These are phyloP conservation scores for Phrynosoma blainvillii DNA, from an alignment of 2,113 vertebrate species.

Conservation along the genomic window DNA sequence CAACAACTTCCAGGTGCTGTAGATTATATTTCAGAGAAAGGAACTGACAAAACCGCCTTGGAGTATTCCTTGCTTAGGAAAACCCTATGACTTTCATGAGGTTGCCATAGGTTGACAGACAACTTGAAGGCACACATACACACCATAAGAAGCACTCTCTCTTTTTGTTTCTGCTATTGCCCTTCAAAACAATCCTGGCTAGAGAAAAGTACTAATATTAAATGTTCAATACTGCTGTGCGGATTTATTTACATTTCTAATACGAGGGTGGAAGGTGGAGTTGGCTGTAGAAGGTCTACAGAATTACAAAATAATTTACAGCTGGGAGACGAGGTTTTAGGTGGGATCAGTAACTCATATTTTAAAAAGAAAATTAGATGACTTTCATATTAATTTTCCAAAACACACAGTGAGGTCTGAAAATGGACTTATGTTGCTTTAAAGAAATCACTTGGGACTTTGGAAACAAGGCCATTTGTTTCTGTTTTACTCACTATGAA, in stretches of 20 bases:
- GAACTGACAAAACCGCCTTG: too few species aligned
- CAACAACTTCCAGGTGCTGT: too few species aligned
- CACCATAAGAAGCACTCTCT: neutral
- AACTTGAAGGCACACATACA: too few species aligned
- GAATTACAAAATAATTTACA: neutral
- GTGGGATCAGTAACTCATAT: neutral
- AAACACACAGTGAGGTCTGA: neutral
- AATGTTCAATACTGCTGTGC: neutral
- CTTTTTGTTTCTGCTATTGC: neutral
- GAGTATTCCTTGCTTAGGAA: too few species aligned
- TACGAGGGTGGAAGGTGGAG: neutral
- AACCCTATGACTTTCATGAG: too few species aligned
- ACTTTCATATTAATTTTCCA: neutral
- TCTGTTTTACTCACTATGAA: neutral
- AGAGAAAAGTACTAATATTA: neutral
- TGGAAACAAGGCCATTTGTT: neutral
- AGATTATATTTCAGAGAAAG: too few species aligned
- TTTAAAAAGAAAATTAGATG: neutral
- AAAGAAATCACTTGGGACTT: neutral
- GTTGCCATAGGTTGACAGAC: too few species aligned
- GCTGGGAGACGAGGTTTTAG: neutral
- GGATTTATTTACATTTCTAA: neutral
- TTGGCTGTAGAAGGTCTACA: fast-evolving
- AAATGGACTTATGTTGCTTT: neutral
- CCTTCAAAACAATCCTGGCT: neutral